These are phyloP conservation scores for Chelidonichthys spinosus DNA, from an alignment of 2,797 vertebrate species.

Conservation along the genomic window DNA sequence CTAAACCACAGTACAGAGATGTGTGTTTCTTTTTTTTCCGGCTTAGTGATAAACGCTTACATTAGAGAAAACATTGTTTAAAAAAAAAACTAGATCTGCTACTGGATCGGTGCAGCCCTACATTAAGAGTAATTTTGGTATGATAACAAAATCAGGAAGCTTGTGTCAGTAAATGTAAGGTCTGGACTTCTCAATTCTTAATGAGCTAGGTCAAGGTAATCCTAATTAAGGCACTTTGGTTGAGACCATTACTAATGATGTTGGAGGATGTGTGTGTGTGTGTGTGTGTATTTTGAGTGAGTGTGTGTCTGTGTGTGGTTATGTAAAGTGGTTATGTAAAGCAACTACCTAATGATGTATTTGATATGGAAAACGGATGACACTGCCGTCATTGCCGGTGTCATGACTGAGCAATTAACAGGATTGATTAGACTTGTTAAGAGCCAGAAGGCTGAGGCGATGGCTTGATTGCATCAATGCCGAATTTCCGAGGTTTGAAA, in stretches of 20 bases:
- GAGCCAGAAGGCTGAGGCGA: conserved; percentile 39
- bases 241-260: conserved; percentile 71
- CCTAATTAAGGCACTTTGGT: conserved; percentile 70
- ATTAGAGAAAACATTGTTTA: too few relatives aligned
- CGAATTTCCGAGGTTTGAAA: conserved; percentile 51
- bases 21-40: too few relatives aligned
- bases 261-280: conserved; percentile 22
- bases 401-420: conserved; percentile 70
- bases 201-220: conserved; percentile 78
- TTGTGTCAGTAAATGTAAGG: conserved; percentile 24
- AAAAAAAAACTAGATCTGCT: too few relatives aligned
- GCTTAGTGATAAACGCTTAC: too few relatives aligned
- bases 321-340: conserved; percentile 62
- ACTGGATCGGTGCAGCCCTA: not conserved
- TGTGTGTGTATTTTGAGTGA: conserved; percentile 15
- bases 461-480: conserved; percentile 54
- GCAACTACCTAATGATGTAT: conserved; percentile 74
- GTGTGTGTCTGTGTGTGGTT: conserved; percentile 16
- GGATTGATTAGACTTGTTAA: conserved; percentile 75
- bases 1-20: too few relatives aligned
- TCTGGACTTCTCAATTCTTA: conserved; percentile 43
- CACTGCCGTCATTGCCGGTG: conserved; percentile 60
- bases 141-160: conserved; percentile 36
- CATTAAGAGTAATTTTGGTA: conserved; percentile 42
- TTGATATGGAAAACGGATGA: conserved; percentile 73